Evolutionary conservation across 2,888 invertebrate genomes (phyloP).

Genomic region (Chymomyza fuscimana): DNA sequence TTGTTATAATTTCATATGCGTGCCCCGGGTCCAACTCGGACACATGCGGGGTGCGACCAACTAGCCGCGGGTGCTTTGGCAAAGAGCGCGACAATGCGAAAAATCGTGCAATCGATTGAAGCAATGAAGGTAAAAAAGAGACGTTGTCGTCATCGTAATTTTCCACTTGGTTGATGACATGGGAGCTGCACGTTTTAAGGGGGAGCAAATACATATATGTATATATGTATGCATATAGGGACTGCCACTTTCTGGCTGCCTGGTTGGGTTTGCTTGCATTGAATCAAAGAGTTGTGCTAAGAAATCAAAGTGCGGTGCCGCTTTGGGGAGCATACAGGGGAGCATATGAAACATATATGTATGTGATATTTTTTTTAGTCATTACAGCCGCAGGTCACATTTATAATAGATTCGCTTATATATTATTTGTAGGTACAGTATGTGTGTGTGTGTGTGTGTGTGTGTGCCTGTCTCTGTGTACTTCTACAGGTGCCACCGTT

Average conservation of each 20-base stretch:
- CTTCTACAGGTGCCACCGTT: constrained; percentile 58
- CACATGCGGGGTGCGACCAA: constrained; percentile 63
- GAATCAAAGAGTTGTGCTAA: constrained; percentile 42
- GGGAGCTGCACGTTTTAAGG: background rate
- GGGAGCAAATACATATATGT: constrained; percentile 20
- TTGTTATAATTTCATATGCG: constrained; percentile 58
- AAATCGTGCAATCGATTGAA: constrained; percentile 74
- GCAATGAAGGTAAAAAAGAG: constrained; percentile 21
- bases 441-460: no score
- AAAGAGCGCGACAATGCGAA: constrained; percentile 73
- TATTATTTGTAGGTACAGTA: no score
- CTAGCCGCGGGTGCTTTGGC: constrained; percentile 65
- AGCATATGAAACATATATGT: constrained; percentile 12
- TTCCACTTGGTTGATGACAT: background rate
- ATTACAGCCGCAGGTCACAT: constrained; percentile 42
- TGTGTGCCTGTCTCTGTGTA: background rate
- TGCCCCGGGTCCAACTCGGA: constrained; percentile 60
- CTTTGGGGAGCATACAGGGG: background rate
- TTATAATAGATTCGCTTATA: background rate
- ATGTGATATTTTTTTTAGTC: constrained; percentile 56
- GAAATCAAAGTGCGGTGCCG: constrained; percentile 52
- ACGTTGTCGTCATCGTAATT: background rate
- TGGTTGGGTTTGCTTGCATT: background rate
- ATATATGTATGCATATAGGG: background rate
- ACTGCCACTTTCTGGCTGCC: background rate